These are phyloP conservation scores for Palythoa caribaeorum DNA, from an alignment of 92 coral and sea anemone species.

Conservation along the genomic window DNA sequence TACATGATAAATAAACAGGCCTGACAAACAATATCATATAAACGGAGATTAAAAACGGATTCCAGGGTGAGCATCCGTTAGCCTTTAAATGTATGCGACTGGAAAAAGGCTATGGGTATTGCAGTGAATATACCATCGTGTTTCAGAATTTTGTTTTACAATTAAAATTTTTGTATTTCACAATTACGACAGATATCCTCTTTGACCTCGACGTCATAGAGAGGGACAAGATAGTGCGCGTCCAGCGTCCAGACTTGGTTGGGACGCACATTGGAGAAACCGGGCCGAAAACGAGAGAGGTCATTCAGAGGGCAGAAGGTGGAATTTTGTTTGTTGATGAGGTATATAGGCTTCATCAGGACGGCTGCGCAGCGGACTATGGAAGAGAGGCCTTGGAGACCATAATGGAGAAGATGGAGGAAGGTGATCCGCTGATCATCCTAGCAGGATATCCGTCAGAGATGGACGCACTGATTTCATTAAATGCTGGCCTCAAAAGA, in stretches of 20 bases:
- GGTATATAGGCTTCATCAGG: background rate
- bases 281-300: background rate
- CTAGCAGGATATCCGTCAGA: background rate
- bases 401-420: slow-evolving; percentile 9
- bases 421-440: background rate
- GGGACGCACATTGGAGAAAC: slow-evolving; percentile 28
- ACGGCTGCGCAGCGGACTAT: background rate
- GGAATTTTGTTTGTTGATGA: background rate
- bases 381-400: background rate
- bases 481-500: background rate
- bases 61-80: background rate
- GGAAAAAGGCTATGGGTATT: background rate
- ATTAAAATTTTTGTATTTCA: too few relatives aligned
- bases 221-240: background rate
- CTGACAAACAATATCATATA: background rate
- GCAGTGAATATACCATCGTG: background rate
- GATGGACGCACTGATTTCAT: background rate
- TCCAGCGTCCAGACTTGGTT: slow-evolving; percentile 27
- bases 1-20: background rate
- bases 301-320: background rate
- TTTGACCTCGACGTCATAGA: background rate
- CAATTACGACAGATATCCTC: slow-evolving; percentile 19
- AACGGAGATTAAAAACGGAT: background rate
- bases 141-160: too few relatives aligned
- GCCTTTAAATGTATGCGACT: background rate